Conservation (phyloP, 2,888 invertebrate species). For the Icerya purchasi region DNA sequence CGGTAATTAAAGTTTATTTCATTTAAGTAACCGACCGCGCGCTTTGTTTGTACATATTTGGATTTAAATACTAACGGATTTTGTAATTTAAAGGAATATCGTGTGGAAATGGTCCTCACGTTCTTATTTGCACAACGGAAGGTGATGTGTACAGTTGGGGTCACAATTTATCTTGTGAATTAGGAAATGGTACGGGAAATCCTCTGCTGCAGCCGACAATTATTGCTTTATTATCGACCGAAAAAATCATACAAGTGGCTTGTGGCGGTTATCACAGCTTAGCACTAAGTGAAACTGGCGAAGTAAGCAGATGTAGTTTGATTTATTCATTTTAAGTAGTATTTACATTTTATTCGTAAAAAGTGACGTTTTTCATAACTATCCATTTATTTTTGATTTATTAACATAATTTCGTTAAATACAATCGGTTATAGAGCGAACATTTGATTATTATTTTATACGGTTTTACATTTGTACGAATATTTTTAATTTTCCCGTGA, state of each 20-base stretch:
- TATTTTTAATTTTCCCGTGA: too few relatives aligned
- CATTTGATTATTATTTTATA: too few relatives aligned
- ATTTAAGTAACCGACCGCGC: neutral
- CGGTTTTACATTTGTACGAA: too few relatives aligned
- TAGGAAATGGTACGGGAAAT: conserved; percentile 33
- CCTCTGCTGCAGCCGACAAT: conserved; percentile 30
- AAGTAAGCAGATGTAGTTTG: too few relatives aligned
- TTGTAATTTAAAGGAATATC: conserved; percentile 19
- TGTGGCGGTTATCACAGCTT: conserved; percentile 38
- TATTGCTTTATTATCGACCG: conserved; percentile 24
- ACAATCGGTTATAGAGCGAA: too few relatives aligned
- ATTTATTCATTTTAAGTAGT: too few relatives aligned
- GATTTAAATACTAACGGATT: too few relatives aligned
- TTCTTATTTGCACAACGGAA: conserved; percentile 32
- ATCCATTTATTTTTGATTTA: too few relatives aligned
- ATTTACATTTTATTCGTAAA: too few relatives aligned
- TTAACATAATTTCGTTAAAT: too few relatives aligned
- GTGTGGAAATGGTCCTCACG: conserved; percentile 36
- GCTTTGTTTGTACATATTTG: conserved; percentile 17
- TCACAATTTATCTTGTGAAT: conserved; percentile 35
- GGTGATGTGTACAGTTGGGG: conserved; percentile 38
- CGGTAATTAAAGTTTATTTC: conserved; percentile 20
- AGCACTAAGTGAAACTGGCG: conserved; percentile 33
- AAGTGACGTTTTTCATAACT: too few relatives aligned
- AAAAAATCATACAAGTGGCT: conserved; percentile 30